Conservation (phyloP, 2,888 invertebrate species). For the Thecocarcelia acutangulata region DNA sequence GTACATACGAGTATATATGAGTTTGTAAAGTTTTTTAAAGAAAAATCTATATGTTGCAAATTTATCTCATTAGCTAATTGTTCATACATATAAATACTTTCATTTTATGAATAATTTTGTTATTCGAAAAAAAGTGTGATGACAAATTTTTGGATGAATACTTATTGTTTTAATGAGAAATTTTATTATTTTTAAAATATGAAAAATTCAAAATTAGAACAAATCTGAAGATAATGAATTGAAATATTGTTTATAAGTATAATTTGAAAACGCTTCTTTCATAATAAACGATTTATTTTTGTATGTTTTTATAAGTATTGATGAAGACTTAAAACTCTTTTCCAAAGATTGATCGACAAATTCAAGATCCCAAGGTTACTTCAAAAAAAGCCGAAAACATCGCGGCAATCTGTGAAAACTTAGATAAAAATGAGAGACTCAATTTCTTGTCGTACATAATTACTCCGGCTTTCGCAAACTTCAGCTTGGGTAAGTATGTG, state of each 20-base stretch:
- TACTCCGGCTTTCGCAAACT: too few species aligned
- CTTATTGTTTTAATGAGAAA: slow-evolving; percentile 26
- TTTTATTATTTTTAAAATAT: slow-evolving; percentile 42
- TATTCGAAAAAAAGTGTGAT: slow-evolving; percentile 46
- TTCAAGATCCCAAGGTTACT: too few species aligned
- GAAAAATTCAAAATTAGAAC: not conserved
- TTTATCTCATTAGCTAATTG: slow-evolving; percentile 31
- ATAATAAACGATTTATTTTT: too few species aligned
- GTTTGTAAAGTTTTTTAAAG: not conserved
- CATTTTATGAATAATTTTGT: slow-evolving; percentile 63
- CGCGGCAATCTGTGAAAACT: too few species aligned
- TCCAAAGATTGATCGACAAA: too few species aligned
- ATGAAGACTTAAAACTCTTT: too few species aligned
- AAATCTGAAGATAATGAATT: slow-evolving; percentile 9
- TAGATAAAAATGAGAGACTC: too few species aligned
- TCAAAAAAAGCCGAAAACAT: too few species aligned
- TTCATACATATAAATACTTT: slow-evolving; percentile 28
- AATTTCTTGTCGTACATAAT: too few species aligned
- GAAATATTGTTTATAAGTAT: not conserved
- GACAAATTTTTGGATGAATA: slow-evolving; percentile 58
- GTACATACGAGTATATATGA: not conserved
- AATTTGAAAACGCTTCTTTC: too few species aligned
- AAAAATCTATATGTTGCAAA: slow-evolving; percentile 29
- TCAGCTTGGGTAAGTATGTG: too few species aligned
- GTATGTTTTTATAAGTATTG: too few species aligned